Evolutionary conservation across 2,113 vertebrate genomes (phyloP).

Genomic region (Penelope pileata): DNA sequence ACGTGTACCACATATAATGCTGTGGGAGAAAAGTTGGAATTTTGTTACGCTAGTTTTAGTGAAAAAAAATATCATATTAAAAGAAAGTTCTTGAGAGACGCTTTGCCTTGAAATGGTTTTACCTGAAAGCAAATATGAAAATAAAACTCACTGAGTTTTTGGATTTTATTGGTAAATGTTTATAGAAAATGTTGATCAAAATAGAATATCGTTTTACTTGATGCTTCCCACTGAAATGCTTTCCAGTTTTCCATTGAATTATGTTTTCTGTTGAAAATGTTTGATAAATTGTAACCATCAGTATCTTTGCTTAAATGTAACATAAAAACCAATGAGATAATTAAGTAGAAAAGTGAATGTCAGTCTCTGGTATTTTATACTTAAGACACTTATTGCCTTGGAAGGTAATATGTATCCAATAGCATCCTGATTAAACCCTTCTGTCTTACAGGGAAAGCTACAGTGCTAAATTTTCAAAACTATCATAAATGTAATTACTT

Average conservation of each 20-base stretch:
- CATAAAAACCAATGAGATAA: background rate
- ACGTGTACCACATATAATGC: background rate
- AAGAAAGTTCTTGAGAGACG: background rate
- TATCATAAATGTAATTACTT: conserved; percentile 56
- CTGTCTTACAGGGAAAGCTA: conserved; percentile 7
- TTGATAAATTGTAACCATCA: background rate
- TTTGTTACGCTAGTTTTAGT: background rate
- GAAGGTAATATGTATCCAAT: background rate
- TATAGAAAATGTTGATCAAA: too few species aligned
- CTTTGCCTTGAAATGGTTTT: background rate
- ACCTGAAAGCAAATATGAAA: background rate
- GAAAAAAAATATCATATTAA: background rate
- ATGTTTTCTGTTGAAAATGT: background rate
- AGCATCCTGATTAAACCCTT: conserved; percentile 7
- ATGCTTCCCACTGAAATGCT: too few species aligned
- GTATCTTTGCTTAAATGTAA: background rate
- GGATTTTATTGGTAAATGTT: background rate
- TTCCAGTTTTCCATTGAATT: background rate
- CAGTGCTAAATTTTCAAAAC: conserved; percentile 27
- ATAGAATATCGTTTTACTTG: too few species aligned
- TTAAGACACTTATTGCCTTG: background rate
- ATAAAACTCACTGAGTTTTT: background rate
- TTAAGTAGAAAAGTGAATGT: background rate
- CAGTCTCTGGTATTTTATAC: background rate
- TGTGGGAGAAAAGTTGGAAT: background rate